phyloP scores from a whole-genome alignment of 2,888 invertebrate species.

The Xiphydria camelus region DNA sequence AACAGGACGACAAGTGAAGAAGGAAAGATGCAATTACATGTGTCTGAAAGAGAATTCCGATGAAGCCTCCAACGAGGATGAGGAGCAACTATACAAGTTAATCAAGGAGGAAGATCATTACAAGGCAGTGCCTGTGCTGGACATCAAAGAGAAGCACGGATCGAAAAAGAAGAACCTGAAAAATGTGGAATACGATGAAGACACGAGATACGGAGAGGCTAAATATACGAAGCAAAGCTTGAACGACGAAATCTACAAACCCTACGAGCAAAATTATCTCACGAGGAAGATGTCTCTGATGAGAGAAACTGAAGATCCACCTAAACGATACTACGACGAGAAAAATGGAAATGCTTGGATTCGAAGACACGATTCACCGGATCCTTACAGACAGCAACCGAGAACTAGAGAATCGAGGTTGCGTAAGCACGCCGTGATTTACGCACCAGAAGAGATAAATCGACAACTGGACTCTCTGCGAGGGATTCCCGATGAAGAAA shows the following conservation, averaged over 20 bases:
- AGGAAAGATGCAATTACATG: constrained; percentile 4
- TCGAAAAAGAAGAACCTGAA: neutral
- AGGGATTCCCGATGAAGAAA: neutral
- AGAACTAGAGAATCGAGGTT: no score
- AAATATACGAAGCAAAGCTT: neutral
- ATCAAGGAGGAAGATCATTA: constrained; percentile 14
- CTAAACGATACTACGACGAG: neutral
- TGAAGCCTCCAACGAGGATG: constrained; percentile 6
- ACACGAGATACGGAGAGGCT: neutral
- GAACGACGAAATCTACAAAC: neutral
- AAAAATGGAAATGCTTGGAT: neutral
- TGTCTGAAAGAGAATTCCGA: constrained; percentile 14
- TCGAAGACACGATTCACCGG: neutral
- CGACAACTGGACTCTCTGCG: neutral
- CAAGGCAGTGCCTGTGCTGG: constrained; percentile 6
- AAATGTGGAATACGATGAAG: neutral
- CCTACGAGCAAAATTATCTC: no score
- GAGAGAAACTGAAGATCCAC: neutral
- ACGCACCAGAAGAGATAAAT: no score
- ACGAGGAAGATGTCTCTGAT: no score
- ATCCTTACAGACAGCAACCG: no score
- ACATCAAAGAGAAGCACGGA: neutral
- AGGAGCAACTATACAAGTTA: constrained; percentile 11
- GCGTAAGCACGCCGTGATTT: no score
- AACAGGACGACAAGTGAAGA: neutral